Percentiles rank a stretch among this genome's conserved stretches.
Conservation (phyloP, 2,888 invertebrate species). For the Xestia ashworthii region DNA sequence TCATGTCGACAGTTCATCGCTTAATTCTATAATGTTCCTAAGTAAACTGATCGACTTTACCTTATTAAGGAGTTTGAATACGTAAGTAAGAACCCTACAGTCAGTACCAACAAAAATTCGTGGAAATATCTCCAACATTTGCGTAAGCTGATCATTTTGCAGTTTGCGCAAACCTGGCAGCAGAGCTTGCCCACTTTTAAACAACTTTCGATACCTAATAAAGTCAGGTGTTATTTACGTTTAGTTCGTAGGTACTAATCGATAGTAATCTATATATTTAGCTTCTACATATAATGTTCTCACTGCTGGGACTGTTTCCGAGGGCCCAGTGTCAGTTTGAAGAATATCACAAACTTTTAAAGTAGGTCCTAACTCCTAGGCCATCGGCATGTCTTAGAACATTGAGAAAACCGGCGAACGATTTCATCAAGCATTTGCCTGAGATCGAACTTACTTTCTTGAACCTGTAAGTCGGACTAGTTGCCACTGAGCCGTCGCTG, state of each 20-base stretch:
- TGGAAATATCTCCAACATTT: neutral
- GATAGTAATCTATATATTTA: neutral
- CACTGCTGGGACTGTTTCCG: neutral
- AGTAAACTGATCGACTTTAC: neutral
- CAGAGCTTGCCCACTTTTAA: neutral
- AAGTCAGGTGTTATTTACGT: neutral
- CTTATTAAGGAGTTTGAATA: neutral
- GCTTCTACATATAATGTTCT: neutral
- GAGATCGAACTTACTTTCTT: neutral
- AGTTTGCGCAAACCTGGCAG: constrained; percentile 8
- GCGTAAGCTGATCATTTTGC: neutral
- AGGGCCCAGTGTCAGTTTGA: neutral
- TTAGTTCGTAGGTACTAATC: neutral
- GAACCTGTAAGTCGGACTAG: neutral
- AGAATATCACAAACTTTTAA: neutral
- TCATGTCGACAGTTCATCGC: neutral
- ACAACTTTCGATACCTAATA: constrained; percentile 6
- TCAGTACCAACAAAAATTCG: neutral
- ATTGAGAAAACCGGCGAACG: neutral
- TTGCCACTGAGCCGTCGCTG: neutral
- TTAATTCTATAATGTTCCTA: neutral
- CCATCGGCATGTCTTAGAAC: neutral
- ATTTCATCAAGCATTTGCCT: neutral
- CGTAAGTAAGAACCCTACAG: neutral
- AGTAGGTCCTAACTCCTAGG: neutral